Conservation (phyloP, 2,113 vertebrate species). For the Dicerorhinus sumatrensis region DNA sequence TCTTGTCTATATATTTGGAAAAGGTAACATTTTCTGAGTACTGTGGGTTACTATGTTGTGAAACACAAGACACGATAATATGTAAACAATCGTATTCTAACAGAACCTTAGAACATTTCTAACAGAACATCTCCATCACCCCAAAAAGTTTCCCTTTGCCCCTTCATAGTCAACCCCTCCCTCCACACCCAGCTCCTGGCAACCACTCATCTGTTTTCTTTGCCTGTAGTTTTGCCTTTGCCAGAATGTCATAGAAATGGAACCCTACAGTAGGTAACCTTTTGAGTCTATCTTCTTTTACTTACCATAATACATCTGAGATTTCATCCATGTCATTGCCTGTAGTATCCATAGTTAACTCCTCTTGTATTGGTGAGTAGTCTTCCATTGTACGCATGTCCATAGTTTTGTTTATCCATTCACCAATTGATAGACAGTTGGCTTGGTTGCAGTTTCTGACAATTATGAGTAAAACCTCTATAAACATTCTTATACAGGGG, state of each 20-base stretch:
- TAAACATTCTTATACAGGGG: not conserved
- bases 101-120: not conserved
- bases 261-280: not conserved
- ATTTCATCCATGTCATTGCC: not conserved
- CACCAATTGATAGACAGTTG: not conserved
- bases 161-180: not conserved
- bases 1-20: not conserved
- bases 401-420: not conserved
- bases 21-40: not conserved
- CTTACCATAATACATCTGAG: not conserved
- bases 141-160: not conserved
- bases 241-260: not conserved
- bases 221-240: not conserved
- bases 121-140: not conserved
- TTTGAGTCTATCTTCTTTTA: not conserved
- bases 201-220: not conserved
- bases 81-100: not conserved
- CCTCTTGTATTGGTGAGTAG: not conserved
- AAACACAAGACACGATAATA: not conserved
- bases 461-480: not conserved
- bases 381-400: not conserved
- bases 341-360: not conserved
- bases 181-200: not conserved
- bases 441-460: not conserved
- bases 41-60: not conserved